Evolutionary conservation across 2,888 invertebrate species (phyloP).

Genomic region (Archips xylosteana): DNA sequence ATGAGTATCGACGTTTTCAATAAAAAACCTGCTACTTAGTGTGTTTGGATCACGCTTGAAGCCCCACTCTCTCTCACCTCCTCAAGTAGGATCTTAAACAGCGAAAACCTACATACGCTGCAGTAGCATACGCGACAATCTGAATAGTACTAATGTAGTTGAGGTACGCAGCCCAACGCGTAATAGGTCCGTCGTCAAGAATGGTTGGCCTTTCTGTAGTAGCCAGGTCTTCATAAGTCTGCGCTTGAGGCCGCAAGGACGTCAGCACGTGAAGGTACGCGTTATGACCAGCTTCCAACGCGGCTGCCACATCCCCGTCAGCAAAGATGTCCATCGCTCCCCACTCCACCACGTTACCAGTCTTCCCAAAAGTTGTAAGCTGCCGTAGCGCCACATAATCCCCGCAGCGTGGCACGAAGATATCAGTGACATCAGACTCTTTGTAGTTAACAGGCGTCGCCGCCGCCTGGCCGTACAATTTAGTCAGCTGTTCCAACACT

Average conservation of each 20-base stretch:
- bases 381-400: conserved; percentile 68
- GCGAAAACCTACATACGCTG: conserved; percentile 54
- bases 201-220: conserved; percentile 56
- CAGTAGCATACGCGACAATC: conserved; percentile 55
- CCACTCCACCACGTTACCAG: conserved; percentile 66
- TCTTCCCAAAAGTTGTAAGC: conserved; percentile 52
- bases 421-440: conserved; percentile 65
- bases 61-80: conserved; percentile 43
- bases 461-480: conserved; percentile 71
- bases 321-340: conserved; percentile 75
- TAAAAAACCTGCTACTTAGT: background rate
- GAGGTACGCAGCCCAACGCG: conserved; percentile 56
- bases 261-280: conserved; percentile 71
- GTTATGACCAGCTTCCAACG: conserved; percentile 75
- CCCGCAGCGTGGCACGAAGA: conserved; percentile 73
- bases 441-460: conserved; percentile 63
- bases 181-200: conserved; percentile 52
- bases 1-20: background rate
- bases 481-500: conserved; percentile 70
- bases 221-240: conserved; percentile 68
- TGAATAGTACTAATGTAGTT: conserved; percentile 59
- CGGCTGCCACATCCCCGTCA: conserved; percentile 74
- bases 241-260: conserved; percentile 74
- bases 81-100: conserved; percentile 52
- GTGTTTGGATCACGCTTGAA: background rate